phyloP scores from a whole-genome alignment of 2,113 vertebrate genomes.

The Tyto alba region DNA sequence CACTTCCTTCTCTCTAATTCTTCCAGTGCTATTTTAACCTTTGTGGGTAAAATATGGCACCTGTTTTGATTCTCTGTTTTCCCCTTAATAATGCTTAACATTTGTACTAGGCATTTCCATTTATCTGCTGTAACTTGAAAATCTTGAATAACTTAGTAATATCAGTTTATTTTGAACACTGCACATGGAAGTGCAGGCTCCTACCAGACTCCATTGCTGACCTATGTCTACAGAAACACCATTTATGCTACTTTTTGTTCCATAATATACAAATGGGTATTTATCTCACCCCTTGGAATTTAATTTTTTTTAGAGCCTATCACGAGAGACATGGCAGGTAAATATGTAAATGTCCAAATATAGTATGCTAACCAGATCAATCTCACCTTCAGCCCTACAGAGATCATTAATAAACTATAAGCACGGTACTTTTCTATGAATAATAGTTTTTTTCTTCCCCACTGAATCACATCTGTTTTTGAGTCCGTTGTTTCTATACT shows the following conservation, averaged over 20 bases:
- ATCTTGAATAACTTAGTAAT: neutral
- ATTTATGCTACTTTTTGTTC: neutral
- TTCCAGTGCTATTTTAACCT: neutral
- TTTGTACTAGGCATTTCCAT: neutral
- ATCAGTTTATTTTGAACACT: neutral
- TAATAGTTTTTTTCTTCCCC: neutral
- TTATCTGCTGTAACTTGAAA: neutral
- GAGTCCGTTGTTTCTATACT: neutral
- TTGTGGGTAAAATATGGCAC: neutral
- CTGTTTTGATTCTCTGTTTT: neutral
- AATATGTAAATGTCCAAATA: neutral
- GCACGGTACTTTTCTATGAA: accelerated
- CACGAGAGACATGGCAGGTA: neutral
- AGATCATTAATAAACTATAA: neutral
- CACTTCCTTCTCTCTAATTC: neutral
- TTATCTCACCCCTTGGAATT: neutral
- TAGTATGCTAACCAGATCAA: neutral
- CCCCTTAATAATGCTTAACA: neutral
- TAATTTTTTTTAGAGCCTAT: neutral
- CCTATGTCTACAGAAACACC: neutral
- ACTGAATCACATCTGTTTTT: neutral
- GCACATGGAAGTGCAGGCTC: neutral
- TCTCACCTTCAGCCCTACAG: neutral
- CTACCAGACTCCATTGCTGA: neutral
- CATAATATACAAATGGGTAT: neutral